Percentiles rank a stretch among this genome's conserved stretches.
Conservation (phyloP, 2,113 vertebrate genomes). For the Lampris incognitus region DNA sequence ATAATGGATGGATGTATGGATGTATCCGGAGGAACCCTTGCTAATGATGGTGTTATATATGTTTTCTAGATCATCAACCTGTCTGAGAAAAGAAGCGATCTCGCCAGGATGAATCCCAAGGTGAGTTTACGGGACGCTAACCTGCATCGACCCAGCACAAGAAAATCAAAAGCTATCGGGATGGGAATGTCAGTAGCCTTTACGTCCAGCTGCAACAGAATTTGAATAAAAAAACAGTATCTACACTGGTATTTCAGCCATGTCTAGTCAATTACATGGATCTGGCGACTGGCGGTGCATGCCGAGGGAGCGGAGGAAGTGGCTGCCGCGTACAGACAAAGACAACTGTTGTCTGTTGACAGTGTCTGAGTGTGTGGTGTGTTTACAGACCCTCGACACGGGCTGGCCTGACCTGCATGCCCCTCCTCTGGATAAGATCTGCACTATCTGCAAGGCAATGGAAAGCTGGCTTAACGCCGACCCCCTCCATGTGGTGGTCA, state of each 20-base stretch:
- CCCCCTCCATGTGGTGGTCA: conserved; percentile 91
- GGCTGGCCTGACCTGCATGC: conserved; percentile 97
- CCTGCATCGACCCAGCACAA: neutral
- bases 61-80: conserved; percentile 91
- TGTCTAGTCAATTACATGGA: conserved; percentile 5
- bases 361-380: conserved; percentile 24
- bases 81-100: conserved; percentile 92
- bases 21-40: too few species aligned
- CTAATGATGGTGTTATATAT: conserved; percentile 26
- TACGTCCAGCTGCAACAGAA: neutral
- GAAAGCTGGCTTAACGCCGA: conserved; percentile 94
- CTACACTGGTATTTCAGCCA: conserved; percentile 6
- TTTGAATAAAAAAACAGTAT: neutral
- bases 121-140: conserved; percentile 70
- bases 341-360: neutral
- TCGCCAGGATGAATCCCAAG: conserved; percentile 94
- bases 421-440: conserved; percentile 93
- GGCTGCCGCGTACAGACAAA: neutral
- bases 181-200: neutral
- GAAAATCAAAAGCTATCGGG: neutral
- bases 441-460: conserved; percentile 96
- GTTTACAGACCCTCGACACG: conserved; percentile 89
- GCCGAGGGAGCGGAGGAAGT: neutral
- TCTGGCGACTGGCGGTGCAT: conserved; percentile 1
- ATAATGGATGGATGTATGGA: too few species aligned